Evolutionary conservation across 2,797 vertebrate genomes (phyloP).

Genomic region (Pipistrellus pipistrellus): DNA sequence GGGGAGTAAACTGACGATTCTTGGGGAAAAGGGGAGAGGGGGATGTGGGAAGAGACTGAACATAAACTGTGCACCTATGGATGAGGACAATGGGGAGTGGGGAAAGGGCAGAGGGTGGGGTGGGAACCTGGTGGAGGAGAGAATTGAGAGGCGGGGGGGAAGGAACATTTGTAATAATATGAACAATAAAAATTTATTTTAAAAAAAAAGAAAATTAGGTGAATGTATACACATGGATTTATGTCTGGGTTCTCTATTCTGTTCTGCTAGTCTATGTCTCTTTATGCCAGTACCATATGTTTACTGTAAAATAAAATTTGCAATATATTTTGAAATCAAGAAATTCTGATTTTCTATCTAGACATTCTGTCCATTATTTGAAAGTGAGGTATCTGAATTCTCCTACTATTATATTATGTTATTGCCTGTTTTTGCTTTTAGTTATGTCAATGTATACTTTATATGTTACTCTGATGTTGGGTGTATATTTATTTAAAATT

Average conservation of each 20-base stretch:
- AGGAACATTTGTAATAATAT: too few species aligned
- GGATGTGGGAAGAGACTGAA: too few species aligned
- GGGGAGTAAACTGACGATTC: too few species aligned
- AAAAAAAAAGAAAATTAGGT: background rate
- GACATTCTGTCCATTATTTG: background rate
- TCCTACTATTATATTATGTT: background rate
- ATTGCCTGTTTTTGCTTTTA: background rate
- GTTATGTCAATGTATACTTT: background rate
- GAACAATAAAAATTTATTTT: too few species aligned
- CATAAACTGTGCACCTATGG: too few species aligned
- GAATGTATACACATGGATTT: background rate
- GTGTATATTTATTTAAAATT: background rate
- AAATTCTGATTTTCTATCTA: background rate
- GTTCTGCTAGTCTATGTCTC: background rate
- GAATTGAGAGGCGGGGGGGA: too few species aligned
- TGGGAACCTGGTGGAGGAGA: too few species aligned
- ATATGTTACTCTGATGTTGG: background rate
- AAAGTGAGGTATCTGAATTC: background rate
- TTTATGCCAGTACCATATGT: background rate
- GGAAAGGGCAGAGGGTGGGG: too few species aligned
- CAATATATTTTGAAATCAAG: background rate
- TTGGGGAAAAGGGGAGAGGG: too few species aligned
- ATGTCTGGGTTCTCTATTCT: background rate
- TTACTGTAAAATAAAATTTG: background rate
- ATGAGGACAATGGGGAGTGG: too few species aligned